Evolutionary conservation across 1,140 invertebrate genomes (phyloP), one percentile per base, ranked within the genome.

Genomic region (Penaeus vannamei): DNA sequence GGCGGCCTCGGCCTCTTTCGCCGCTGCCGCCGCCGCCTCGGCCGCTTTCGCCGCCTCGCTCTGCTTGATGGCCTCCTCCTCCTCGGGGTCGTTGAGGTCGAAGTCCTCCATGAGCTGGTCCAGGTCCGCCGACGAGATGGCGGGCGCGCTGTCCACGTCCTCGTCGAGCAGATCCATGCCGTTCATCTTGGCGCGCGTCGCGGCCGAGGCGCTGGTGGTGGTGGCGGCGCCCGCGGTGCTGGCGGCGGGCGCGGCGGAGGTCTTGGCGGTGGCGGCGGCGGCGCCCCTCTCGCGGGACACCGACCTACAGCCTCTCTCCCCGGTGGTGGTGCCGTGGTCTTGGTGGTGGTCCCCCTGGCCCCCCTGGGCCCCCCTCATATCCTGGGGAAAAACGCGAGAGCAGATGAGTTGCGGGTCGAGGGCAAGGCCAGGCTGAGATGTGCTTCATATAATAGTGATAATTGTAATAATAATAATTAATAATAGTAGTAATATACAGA

Each of bases 31-130:
- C 46, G 87, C 61, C 17, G 80, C 77, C 22, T 89, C 64, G 32
- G 85, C 80, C 20, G 90, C 81, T n/a, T 86, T 84, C 7, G 60
- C 26, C n/a, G 61, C 53, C 53, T 53, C 53, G 53, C 53, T 53
- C 53, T 53, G 53, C 53, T 53, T 53, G 53, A 53, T 53, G 26
- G 86, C 20, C 23, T 82, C 72, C 4, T 90, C 90, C 23, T 90
- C 82, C 29, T 90, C 76, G 26, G 90, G 90, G 80, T 91, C 90
- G 53, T 91, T 91, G 22, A 91, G 83, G 36, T 91, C 90, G 69
- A 91, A 91, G 77, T 91, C 90, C 79, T 90, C 85, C 90, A 91
- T 91, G 17, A 91, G 85, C 62, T 91, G 90, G 89, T 91, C 90
- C 64, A 91, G 85, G 66, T 91, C 90, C n/a, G 90, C 90, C 8